Base-by-base conservation (phyloP, 2,797 vertebrate genomes). In the Picus viridis region DNA sequence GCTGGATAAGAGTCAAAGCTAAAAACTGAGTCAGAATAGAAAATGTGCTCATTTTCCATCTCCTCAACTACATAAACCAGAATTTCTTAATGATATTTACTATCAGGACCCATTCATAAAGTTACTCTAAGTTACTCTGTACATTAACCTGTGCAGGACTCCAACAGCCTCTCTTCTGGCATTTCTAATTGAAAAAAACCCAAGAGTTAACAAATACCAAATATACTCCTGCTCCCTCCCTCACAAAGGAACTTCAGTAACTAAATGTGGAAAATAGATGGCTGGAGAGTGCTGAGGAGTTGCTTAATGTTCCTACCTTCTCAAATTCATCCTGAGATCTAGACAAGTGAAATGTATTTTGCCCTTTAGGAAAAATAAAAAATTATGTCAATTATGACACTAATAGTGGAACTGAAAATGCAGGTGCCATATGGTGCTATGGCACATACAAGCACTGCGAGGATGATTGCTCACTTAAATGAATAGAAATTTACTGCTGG, bases 351-450 rank as follows among this genome's bases (percentile, higher is more conserved):
- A 84, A 84, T 54, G 34, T 54, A 29, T 51, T 91, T 90, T 91
- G 22, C 51, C 64, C 78, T 91, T 93, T 82, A 78, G 83, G 65
- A 88, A 91, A 84, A 79, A 73, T 68, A 68, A 47, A 59, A 89
- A 83, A 30, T 41, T 73, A 29, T 61, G 39, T 70, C 34, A 91
- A 62, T 82, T 88, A 74, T 56, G 71, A 80, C 68, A 72, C 12
- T 58, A 88, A 81, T 70, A 53, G 8, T 70, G 62, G 69, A 62
- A 90, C 27, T 27, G 73, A 79, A 93, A 79, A 86, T 62, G 18
- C 26, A 74, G 58, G 36, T 95, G 58, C 75, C 83, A 36, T 91
- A 74, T 73, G 88, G 39, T 75, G 39, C 64, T 92, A 73, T 34
- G 45, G 24, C 64, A 61, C 26, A 49, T 34, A 34, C 30, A 83